These are phyloP conservation scores for Gopherus evgoodei DNA, from an alignment of 2,113 vertebrate genomes.

Conservation along the genomic window DNA sequence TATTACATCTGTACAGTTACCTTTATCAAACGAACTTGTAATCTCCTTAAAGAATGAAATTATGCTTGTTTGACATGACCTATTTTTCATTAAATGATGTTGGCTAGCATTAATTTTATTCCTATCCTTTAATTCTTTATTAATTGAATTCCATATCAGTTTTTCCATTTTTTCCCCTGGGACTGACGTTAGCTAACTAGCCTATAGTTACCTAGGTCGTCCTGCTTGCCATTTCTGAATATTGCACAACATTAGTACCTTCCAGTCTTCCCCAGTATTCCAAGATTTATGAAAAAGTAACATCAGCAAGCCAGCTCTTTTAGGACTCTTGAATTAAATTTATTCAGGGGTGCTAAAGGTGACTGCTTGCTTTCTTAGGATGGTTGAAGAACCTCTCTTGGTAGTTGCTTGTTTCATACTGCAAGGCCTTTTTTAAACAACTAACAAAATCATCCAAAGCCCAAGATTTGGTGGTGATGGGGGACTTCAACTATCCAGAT, in stretches of 20 bases:
- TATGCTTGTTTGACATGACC: conserved; percentile 26
- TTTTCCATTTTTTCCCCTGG: neutral
- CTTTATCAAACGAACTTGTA: conserved; percentile 37
- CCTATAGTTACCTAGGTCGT: neutral
- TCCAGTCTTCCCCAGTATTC: neutral
- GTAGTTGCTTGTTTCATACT: neutral
- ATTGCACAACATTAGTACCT: neutral
- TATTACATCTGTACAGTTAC: conserved; percentile 35
- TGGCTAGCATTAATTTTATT: neutral
- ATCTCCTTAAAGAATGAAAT: neutral
- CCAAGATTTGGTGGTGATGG: too few relatives aligned
- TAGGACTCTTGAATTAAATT: neutral
- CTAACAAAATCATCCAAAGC: too few relatives aligned
- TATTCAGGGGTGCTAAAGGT: neutral
- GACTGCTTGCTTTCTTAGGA: neutral
- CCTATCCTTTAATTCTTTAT: neutral
- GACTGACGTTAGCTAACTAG: neutral
- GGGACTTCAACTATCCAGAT: too few relatives aligned
- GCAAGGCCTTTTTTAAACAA: neutral
- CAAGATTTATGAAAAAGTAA: neutral
- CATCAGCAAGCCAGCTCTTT: neutral
- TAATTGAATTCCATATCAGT: neutral
- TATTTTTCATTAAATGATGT: conserved; percentile 34
- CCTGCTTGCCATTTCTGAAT: neutral
- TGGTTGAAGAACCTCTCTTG: neutral